These are phyloP conservation scores for Habrosyne pyritoides DNA, from an alignment of 2,888 invertebrate species.

Conservation along the genomic window DNA sequence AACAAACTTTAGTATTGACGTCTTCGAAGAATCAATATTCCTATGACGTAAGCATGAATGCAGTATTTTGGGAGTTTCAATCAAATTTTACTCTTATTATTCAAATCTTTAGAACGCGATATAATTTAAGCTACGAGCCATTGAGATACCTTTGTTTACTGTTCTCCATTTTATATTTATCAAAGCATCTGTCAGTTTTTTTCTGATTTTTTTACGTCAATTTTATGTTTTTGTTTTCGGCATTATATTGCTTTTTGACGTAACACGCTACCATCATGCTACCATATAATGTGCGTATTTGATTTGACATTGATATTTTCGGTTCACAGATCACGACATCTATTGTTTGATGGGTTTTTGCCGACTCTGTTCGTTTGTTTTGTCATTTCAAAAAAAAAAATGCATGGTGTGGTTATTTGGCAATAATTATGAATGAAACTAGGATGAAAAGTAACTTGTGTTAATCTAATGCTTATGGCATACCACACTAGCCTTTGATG, in stretches of 20 bases:
- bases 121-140: too few relatives aligned
- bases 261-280: background rate
- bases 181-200: background rate
- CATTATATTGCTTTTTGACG: background rate
- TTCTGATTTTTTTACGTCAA: background rate
- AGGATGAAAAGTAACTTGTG: background rate
- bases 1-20: too few relatives aligned
- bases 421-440: background rate
- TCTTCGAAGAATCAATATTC: too few relatives aligned
- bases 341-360: constrained; percentile 1
- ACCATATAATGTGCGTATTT: background rate
- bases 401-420: background rate
- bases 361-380: background rate
- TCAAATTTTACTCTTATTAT: too few relatives aligned
- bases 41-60: background rate
- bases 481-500: too few relatives aligned
- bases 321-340: background rate
- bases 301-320: background rate
- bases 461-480: background rate
- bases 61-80: background rate
- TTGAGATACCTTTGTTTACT: too few relatives aligned
- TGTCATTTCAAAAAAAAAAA: background rate
- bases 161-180: too few relatives aligned
- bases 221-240: background rate
- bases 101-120: too few relatives aligned